A percentile compares a stretch with the other conserved stretches of the same genome.
Conservation (phyloP, 2,888 invertebrate genomes). For the Dasypogon diadema region DNA sequence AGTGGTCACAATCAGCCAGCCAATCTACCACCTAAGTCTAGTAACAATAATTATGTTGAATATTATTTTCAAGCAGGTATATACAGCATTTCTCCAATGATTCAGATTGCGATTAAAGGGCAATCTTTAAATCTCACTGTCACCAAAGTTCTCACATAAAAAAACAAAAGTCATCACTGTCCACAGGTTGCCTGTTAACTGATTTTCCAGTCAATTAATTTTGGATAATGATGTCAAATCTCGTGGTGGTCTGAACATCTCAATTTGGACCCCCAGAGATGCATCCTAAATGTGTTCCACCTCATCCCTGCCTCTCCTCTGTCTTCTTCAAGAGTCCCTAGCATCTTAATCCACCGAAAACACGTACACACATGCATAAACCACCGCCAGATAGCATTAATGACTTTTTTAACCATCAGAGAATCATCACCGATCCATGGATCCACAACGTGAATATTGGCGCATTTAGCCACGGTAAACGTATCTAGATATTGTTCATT, state of each 20-base stretch:
- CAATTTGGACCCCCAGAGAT: constrained; percentile 8
- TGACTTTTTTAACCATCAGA: no score
- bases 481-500: no score
- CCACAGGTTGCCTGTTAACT: background rate
- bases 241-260: constrained; percentile 37
- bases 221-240: constrained; percentile 14
- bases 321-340: no score
- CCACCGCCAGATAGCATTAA: no score
- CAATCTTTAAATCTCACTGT: background rate
- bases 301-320: no score
- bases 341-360: no score
- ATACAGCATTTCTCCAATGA: no score
- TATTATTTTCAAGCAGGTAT: no score
- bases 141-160: background rate
- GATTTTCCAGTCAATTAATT: constrained; percentile 35
- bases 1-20: background rate
- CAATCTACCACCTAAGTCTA: background rate
- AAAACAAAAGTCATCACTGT: background rate
- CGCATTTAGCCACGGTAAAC: no score
- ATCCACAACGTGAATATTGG: no score
- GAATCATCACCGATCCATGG: no score
- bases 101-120: background rate
- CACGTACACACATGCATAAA: no score
- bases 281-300: background rate
- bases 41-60: background rate